Conservation (phyloP, 1,140 invertebrate species). For the Pectinophora gossypiella region DNA sequence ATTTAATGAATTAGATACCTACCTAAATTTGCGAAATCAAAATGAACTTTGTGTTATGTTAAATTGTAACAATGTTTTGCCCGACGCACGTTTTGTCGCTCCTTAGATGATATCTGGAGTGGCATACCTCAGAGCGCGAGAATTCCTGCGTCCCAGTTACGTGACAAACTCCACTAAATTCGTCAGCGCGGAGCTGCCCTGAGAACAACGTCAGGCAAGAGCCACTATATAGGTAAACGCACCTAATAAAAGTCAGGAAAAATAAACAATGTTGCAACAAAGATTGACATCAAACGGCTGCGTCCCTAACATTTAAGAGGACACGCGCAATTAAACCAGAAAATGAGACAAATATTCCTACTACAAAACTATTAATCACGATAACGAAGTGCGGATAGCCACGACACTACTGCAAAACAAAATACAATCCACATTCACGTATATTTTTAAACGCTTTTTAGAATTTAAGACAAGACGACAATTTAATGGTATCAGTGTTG, state of each 20-base stretch:
- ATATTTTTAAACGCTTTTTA: constrained; percentile 18
- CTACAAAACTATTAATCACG: constrained; percentile 2
- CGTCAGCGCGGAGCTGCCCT: background rate
- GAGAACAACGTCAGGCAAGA: background rate
- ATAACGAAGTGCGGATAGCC: constrained; percentile 3
- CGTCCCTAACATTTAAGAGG: background rate
- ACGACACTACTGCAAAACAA: constrained; percentile 4
- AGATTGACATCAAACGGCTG: background rate
- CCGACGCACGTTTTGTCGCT: background rate
- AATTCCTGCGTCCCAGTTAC: constrained; percentile 42
- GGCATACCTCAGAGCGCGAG: constrained; percentile 44
- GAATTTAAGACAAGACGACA: constrained; percentile 38
- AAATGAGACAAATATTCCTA: background rate
- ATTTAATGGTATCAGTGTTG: constrained; percentile 58
- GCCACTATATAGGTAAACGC: background rate
- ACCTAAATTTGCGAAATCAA: too few species aligned
- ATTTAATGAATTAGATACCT: too few species aligned
- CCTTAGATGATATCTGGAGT: constrained; percentile 32
- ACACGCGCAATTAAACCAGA: background rate
- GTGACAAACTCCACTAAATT: constrained; percentile 24
- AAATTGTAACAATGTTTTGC: too few species aligned
- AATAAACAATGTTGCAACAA: background rate
- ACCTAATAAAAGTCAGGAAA: background rate
- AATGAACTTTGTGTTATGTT: too few species aligned
- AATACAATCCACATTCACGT: constrained; percentile 9